These are phyloP conservation scores for Panagrolaimus sp. DNA, from an alignment of 1,140 invertebrate genomes.

Conservation along the genomic window DNA sequence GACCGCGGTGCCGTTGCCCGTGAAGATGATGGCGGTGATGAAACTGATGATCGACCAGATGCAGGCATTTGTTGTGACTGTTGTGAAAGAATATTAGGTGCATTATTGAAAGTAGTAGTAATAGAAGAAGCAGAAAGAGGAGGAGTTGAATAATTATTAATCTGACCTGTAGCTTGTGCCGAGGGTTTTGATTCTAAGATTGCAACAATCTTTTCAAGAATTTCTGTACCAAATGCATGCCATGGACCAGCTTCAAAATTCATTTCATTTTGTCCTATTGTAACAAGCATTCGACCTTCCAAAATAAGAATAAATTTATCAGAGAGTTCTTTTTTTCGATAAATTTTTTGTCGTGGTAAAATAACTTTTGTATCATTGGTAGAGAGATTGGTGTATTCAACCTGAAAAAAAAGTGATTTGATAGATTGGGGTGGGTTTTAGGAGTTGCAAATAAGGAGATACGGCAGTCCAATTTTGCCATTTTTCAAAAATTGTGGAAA, in stretches of 20 bases:
- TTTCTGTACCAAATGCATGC: slow-evolving; percentile 52
- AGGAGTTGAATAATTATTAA: neutral
- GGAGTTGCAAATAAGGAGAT: too few relatives aligned
- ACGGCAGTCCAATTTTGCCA: too few relatives aligned
- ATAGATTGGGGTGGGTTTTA: too few relatives aligned
- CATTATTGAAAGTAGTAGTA: neutral
- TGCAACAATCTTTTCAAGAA: slow-evolving; percentile 32
- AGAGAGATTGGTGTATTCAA: slow-evolving; percentile 49
- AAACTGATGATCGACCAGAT: neutral
- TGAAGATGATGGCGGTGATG: neutral
- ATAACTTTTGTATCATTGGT: slow-evolving; percentile 46
- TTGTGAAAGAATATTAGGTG: slow-evolving; percentile 7
- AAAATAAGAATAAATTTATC: slow-evolving; percentile 56
- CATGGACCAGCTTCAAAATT: slow-evolving; percentile 56
- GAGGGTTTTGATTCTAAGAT: slow-evolving; percentile 1
- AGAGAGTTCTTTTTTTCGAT: slow-evolving; percentile 48
- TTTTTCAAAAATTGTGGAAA: too few relatives aligned
- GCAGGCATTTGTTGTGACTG: neutral
- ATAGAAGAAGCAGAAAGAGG: neutral
- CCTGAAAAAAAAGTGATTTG: slow-evolving; percentile 26
- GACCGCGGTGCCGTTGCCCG: neutral
- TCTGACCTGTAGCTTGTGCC: neutral
- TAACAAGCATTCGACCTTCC: slow-evolving; percentile 53
- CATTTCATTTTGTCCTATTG: slow-evolving; percentile 56
- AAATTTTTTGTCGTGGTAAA: slow-evolving; percentile 47